phyloP scores from a whole-genome alignment of 2,888 invertebrate species.

The Mythimna loreyi region DNA sequence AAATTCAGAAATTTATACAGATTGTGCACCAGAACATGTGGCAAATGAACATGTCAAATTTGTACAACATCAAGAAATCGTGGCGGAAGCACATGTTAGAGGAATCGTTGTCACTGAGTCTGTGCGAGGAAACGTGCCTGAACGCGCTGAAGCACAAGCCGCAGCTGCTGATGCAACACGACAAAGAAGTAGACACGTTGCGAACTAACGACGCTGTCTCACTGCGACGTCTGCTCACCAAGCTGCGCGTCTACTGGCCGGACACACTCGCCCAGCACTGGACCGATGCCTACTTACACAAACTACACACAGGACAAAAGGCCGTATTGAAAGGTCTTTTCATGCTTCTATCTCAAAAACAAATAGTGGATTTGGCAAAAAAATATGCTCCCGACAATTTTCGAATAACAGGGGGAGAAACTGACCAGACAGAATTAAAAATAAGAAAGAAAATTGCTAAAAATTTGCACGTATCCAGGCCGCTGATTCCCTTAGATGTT shows the following conservation, averaged over 20 bases:
- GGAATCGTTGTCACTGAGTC: slow-evolving; percentile 73
- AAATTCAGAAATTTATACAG: slow-evolving; percentile 70
- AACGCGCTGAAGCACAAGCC: slow-evolving; percentile 82
- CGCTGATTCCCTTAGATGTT: slow-evolving; percentile 70
- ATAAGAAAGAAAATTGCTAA: slow-evolving; percentile 78
- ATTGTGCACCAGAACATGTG: slow-evolving; percentile 69
- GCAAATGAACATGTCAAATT: slow-evolving; percentile 62
- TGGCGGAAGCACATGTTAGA: slow-evolving; percentile 79
- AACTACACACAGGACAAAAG: slow-evolving; percentile 68
- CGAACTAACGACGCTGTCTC: slow-evolving; percentile 68
- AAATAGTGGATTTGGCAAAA: slow-evolving; percentile 69
- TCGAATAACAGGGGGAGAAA: slow-evolving; percentile 76
- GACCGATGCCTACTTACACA: slow-evolving; percentile 65
- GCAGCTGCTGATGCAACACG: slow-evolving; percentile 69
- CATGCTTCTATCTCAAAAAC: slow-evolving; percentile 68
- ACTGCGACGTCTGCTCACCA: slow-evolving; percentile 69
- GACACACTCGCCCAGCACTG: slow-evolving; percentile 72
- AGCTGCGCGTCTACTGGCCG: slow-evolving; percentile 80
- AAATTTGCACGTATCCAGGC: slow-evolving; percentile 78
- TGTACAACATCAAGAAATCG: slow-evolving; percentile 76
- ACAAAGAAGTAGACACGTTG: slow-evolving; percentile 66
- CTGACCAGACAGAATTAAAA: slow-evolving; percentile 70
- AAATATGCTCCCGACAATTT: slow-evolving; percentile 72
- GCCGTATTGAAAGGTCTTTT: slow-evolving; percentile 72
- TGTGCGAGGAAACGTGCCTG: slow-evolving; percentile 71